Conservation (phyloP, 2,888 invertebrate species). For the Tenthredo notha region DNA sequence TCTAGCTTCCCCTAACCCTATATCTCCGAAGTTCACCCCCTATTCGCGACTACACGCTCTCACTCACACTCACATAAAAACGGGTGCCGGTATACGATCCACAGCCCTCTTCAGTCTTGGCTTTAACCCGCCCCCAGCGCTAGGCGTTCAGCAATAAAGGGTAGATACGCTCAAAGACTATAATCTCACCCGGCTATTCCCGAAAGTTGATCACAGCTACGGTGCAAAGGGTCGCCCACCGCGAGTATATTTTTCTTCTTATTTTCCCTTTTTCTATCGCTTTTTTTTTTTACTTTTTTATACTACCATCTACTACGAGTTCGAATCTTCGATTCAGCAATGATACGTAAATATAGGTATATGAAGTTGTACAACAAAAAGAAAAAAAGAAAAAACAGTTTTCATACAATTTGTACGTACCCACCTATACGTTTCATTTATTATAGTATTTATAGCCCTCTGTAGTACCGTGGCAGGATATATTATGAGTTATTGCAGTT, state of each 20-base stretch:
- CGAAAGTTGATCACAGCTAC: constrained; percentile 53
- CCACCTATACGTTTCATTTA: background rate
- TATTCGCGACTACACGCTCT: constrained; percentile 36
- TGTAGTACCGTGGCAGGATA: background rate
- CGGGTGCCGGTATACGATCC: constrained; percentile 5
- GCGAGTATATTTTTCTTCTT: constrained; percentile 27
- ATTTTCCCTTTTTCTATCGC: background rate
- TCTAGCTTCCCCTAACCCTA: constrained; percentile 37
- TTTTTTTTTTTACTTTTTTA: background rate
- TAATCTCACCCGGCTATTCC: constrained; percentile 57
- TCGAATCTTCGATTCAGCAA: constrained; percentile 13
- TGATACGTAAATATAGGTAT: background rate
- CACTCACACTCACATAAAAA: constrained; percentile 21
- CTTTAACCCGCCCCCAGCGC: constrained; percentile 50
- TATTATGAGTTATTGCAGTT: constrained; percentile 37
- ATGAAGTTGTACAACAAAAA: background rate
- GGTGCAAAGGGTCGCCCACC: constrained; percentile 48
- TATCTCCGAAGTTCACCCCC: constrained; percentile 41
- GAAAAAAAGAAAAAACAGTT: background rate
- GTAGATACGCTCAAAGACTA: constrained; percentile 56
- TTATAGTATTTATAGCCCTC: background rate
- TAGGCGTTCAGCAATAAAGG: constrained; percentile 54
- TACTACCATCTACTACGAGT: background rate
- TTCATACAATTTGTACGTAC: background rate
- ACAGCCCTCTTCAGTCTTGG: constrained; percentile 47